These are phyloP conservation scores for Drosophila truncata DNA, from an alignment of 1,140 invertebrate genomes.

Conservation along the genomic window DNA sequence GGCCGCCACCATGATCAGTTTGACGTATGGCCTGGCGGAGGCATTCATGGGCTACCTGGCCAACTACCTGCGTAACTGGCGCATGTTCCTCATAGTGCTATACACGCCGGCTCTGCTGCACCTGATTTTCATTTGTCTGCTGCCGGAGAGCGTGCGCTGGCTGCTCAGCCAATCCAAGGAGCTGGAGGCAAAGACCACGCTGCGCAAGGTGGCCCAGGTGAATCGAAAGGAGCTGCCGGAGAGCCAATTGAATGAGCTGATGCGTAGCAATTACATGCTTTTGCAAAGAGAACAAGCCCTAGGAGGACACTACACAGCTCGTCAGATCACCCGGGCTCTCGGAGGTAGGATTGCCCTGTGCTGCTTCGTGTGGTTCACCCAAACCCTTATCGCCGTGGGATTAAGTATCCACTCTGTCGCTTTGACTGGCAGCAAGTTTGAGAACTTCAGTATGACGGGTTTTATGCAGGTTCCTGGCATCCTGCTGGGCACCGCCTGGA, in stretches of 20 bases:
- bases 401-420: conserved; percentile 91
- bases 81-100: conserved; percentile 88
- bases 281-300: conserved; percentile 35
- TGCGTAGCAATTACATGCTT: conserved; percentile 70
- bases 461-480: conserved; percentile 90
- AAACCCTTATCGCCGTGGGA: conserved; percentile 92
- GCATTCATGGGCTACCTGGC: conserved; percentile 89
- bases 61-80: conserved; percentile 90
- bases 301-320: conserved; percentile 84
- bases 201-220: conserved; percentile 88
- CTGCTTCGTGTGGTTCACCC: conserved; percentile 89
- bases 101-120: conserved; percentile 89
- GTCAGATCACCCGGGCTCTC: conserved; percentile 83
- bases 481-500: conserved; percentile 87
- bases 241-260: conserved; percentile 85
- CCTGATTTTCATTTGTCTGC: conserved; percentile 87
- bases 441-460: conserved; percentile 89
- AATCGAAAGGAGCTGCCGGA: conserved; percentile 89
- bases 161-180: conserved; percentile 89
- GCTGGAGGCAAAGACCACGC: conserved; percentile 87
- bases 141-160: conserved; percentile 90
- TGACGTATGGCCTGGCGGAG: conserved; percentile 90
- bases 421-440: conserved; percentile 89
- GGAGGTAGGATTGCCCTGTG: conserved; percentile 88
- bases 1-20: conserved; percentile 89